Conservation (phyloP, 1,140 invertebrate genomes). For the Samia ricini region DNA sequence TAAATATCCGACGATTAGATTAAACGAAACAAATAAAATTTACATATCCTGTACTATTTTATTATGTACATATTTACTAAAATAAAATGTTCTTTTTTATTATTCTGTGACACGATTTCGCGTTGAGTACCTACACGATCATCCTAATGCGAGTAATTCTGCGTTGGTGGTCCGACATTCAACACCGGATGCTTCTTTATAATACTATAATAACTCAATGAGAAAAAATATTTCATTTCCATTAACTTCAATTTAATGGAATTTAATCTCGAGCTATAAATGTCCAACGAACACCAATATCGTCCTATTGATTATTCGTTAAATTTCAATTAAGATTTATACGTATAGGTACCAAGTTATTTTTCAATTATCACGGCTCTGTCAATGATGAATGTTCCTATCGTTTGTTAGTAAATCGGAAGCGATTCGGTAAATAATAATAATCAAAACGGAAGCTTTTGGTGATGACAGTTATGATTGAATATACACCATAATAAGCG, state of each 20-base stretch:
- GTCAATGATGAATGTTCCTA: not conserved
- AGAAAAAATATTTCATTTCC: too few species aligned
- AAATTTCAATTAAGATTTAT: not conserved
- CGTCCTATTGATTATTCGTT: slow-evolving; percentile 16
- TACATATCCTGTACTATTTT: too few species aligned
- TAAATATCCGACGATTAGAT: too few species aligned
- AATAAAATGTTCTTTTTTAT: too few species aligned
- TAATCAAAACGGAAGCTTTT: not conserved
- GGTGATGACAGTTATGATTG: not conserved
- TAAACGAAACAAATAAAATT: too few species aligned
- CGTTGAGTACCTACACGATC: not conserved
- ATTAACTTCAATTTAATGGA: not conserved
- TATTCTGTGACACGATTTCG: not conserved
- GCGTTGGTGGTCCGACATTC: slow-evolving; percentile 49
- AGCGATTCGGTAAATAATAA: not conserved
- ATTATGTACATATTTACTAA: too few species aligned
- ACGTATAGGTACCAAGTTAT: not conserved
- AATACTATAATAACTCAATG: too few species aligned
- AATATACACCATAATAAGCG: not conserved
- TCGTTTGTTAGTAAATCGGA: not conserved
- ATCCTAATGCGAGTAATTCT: slow-evolving; percentile 35
- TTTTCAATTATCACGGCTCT: not conserved
- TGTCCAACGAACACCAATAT: slow-evolving; percentile 12
- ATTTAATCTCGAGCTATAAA: not conserved
- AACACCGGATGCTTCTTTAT: slow-evolving; percentile 16